Evolutionary conservation across 2,113 vertebrate species (phyloP).

Genomic region (Dendrocopos noguchii): DNA sequence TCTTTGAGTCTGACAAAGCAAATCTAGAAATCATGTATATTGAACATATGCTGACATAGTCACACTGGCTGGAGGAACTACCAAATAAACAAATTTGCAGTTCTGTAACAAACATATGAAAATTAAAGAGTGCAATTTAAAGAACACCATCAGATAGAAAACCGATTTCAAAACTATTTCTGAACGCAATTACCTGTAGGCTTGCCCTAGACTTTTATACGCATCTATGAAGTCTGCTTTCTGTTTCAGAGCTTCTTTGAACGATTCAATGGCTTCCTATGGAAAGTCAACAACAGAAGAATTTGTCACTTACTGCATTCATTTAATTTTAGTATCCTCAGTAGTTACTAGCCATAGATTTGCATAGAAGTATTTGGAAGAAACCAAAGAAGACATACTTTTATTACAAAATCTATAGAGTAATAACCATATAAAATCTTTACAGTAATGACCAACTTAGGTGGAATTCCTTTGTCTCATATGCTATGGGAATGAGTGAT

Average conservation of each 20-base stretch:
- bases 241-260: constrained; percentile 94
- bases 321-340: not conserved
- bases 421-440: not conserved
- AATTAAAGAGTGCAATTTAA: not conserved
- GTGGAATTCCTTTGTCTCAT: not conserved
- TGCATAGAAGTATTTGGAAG: not conserved
- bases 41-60: not conserved
- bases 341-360: not conserved
- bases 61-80: not conserved
- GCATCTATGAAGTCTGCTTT: constrained; percentile 97
- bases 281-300: not conserved
- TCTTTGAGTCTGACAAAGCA: not conserved
- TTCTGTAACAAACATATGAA: not conserved
- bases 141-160: not conserved
- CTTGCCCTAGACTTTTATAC: constrained; percentile 96
- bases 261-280: constrained; percentile 96
- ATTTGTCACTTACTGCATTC: not conserved
- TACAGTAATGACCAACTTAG: not conserved
- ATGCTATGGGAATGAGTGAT: not conserved
- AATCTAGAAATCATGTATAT: not conserved
- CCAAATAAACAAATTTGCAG: not conserved
- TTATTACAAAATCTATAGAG: not conserved
- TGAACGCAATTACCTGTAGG: constrained; percentile 87
- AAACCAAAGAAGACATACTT: not conserved
- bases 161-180: not conserved